Evolutionary conservation across 1,140 invertebrate species (phyloP), one percentile per base, ranked within the genome.

Genomic region (Drosophila orosa): DNA sequence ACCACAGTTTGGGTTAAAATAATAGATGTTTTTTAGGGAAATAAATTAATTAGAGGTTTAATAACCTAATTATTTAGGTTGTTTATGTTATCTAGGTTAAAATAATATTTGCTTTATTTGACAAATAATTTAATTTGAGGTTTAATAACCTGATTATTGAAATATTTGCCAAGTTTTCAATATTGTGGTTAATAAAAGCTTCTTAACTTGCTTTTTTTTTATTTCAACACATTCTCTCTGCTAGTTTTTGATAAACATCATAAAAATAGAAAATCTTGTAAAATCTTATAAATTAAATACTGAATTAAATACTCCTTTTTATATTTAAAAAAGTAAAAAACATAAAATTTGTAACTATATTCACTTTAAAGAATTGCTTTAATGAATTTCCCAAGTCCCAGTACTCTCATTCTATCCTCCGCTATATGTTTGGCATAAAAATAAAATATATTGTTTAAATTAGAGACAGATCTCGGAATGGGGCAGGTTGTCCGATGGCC

Each of bases 371-470:
- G 3, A 12, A 27, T 5, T 35, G 5, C 9, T 17, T 13, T 10
- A 1, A 13, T 15, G 2, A 6, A 13, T 13, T 58, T 22, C 29
- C 13, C 0, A 35, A 35, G 7, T 10, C 7, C 7, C 3, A 4
- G 19, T 17, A 25, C 3, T 39, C n/a, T 22, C 15, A 25, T 17
- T 27, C 10, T 17, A n/a, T 15, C 50, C 31, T 24, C 5, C 35
- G 8, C 52, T 40, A 42, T 71, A 27, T 71, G 27, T 27, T 37
- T 35, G 25, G 65, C 47, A 39, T 58, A 71, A 58, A 71, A 71
- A 71, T 71, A 72, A 72, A 71, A 71, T 71, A 71, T 47, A 72
- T 58, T 72, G 68, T 71, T 72, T 71, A 71, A 71, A 72, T 47
- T 69, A 69, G 31, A 47, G 66, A 39, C 40, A 57, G 40, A 44